Base-by-base conservation (phyloP, 2,113 vertebrate genomes). In the Hylia prasina region DNA sequence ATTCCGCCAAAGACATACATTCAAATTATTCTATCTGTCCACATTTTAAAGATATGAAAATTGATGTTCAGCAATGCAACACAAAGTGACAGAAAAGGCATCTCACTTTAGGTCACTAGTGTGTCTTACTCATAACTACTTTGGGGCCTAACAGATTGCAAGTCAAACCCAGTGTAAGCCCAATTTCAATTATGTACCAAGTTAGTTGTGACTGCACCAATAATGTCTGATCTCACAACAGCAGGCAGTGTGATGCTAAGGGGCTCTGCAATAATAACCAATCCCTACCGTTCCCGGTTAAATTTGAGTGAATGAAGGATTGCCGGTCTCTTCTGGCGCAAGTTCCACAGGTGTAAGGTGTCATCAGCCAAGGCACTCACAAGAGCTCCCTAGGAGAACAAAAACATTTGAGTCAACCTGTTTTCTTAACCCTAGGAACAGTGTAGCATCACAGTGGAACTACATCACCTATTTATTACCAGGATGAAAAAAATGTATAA, bases 341-440 rank as follows among this genome's bases (percentile, higher is more conserved):
- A 98, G 97, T 99, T 99, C 99, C 99, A 99, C 94, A 99, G 97
- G 96, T 99, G 99, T 95, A 99, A 97, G n/a, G 98, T 99, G 96
- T 99, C 99, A 87, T 99, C 99, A 83, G 99, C 98, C 98, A 99
- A 98, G 98, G 99, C 99, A 91, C 99, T 99, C 98, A 99, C 99
- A 95, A 99, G 98, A 80, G 99, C 99, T 97, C 99, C 99, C 99
- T 99, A 79, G 4, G 33, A 96, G 92, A 95, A 92, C 91, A 58
- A 76, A 94, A 48, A 66, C 8, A 1, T 58, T 44, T 72, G 28
- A 73, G 40, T 69, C 18, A 65, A 23, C 8, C 40, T 57, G 56
- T 53, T 80, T 48, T 54, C 11, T 72, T 14, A 78, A 60, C 20
- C 44, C 7, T 86, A 78, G 40, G 7, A 93, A 68, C 31, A 69